These are phyloP conservation scores for Aplocera efformata DNA, from an alignment of 2,888 invertebrate genomes.

Conservation along the genomic window DNA sequence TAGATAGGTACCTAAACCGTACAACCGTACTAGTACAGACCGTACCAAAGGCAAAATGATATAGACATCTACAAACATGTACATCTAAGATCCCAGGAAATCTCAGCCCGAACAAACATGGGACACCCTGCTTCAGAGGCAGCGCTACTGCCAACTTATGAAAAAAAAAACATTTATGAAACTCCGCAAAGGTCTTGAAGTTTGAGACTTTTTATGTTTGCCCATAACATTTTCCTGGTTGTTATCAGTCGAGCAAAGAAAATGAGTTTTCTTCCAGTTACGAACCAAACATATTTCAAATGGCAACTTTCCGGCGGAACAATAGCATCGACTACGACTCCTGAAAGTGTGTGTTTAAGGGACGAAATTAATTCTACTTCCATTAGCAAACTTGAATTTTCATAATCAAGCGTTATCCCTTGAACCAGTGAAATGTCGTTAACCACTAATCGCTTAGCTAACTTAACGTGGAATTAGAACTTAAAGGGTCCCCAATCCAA, in stretches of 20 bases:
- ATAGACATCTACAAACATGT: too few relatives aligned
- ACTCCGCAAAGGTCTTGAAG: slow-evolving; percentile 19
- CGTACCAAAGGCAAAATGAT: too few relatives aligned
- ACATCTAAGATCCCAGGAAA: too few relatives aligned
- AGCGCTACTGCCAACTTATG: too few relatives aligned
- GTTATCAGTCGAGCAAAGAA: slow-evolving; percentile 19
- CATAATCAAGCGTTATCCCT: slow-evolving; percentile 65
- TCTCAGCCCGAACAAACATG: too few relatives aligned
- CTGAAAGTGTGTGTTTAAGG: slow-evolving; percentile 39
- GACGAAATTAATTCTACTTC: slow-evolving; percentile 44
- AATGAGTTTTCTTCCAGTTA: slow-evolving; percentile 18
- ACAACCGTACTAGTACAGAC: too few relatives aligned
- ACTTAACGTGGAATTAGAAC: slow-evolving; percentile 47
- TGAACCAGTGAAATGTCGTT: slow-evolving; percentile 53
- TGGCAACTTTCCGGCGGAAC: slow-evolving; percentile 7
- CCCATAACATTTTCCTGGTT: slow-evolving; percentile 22
- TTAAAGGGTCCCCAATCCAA: slow-evolving; percentile 47
- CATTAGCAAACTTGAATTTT: slow-evolving; percentile 50
- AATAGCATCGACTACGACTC: neutral
- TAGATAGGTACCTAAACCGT: too few relatives aligned
- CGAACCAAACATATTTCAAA: slow-evolving; percentile 14
- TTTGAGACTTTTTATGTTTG: slow-evolving; percentile 23
- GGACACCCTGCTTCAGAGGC: too few relatives aligned
- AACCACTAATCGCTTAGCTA: slow-evolving; percentile 64
- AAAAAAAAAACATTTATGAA: too few relatives aligned